Conservation (phyloP, 2,113 vertebrate genomes). For the Henicopernis longicauda region DNA sequence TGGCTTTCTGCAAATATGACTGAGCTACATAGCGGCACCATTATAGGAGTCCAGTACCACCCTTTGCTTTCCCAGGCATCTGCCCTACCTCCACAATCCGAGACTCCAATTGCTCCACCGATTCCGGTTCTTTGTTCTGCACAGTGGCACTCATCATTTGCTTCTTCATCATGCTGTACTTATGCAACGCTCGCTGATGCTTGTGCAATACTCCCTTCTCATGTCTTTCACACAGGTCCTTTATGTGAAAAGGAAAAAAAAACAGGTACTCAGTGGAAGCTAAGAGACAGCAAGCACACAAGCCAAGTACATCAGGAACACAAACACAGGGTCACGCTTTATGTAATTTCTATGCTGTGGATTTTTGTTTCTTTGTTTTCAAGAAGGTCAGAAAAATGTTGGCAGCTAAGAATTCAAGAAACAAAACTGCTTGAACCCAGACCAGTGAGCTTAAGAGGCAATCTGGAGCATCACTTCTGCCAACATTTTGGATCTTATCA, state of each 20-base stretch:
- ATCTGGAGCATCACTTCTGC: background rate
- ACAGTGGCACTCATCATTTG: conserved; percentile 88
- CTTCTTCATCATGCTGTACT: conserved; percentile 91
- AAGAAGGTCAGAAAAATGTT: background rate
- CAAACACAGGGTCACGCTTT: background rate
- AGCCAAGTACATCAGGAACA: background rate
- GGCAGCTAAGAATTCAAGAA: background rate
- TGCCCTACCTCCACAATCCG: conserved; percentile 88
- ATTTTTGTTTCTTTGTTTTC: background rate
- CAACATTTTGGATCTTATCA: background rate
- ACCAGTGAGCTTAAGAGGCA: background rate
- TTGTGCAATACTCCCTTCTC: conserved; percentile 93
- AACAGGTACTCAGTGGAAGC: background rate
- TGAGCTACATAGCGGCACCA: background rate
- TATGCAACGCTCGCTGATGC: conserved; percentile 93
- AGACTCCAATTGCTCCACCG: conserved; percentile 92
- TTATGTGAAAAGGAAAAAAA: background rate
- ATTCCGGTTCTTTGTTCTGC: conserved; percentile 86
- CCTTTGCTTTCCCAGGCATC: background rate
- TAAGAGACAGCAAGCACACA: background rate
- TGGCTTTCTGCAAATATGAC: background rate
- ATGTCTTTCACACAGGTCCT: conserved; percentile 96
- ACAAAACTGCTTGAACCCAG: background rate
- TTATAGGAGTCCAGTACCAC: background rate
- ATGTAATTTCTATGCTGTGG: background rate